phyloP scores from a whole-genome alignment of 2,113 vertebrate species.

The Trichechus manatus region DNA sequence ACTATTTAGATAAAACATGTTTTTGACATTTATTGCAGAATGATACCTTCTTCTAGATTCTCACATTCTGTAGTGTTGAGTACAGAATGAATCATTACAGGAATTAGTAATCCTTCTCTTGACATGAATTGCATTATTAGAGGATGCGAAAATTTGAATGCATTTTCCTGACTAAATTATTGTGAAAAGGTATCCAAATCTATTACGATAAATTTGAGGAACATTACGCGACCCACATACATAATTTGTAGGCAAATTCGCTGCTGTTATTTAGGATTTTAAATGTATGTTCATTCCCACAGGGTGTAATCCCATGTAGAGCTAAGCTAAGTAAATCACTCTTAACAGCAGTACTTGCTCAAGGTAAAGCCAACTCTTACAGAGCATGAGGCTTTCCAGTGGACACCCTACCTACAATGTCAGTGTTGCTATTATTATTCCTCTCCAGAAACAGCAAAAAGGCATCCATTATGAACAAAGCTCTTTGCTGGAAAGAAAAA shows the following conservation, averaged over 20 bases:
- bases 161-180: conserved; percentile 70
- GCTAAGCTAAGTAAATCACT: conserved; percentile 47
- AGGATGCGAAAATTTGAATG: conserved; percentile 71
- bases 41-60: conserved; percentile 80
- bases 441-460: conserved; percentile 6
- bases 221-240: conserved; percentile 58
- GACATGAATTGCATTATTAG: conserved; percentile 74
- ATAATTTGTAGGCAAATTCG: conserved; percentile 78
- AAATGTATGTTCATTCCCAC: conserved; percentile 45
- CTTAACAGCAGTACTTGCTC: neutral
- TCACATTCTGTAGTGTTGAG: conserved; percentile 62
- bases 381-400: neutral
- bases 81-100: conserved; percentile 81
- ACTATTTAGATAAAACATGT: conserved; percentile 87
- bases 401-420: neutral
- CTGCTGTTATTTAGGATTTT: conserved; percentile 70
- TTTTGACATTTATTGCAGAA: conserved; percentile 88
- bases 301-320: neutral
- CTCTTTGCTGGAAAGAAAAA: conserved; percentile 28
- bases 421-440: neutral
- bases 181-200: conserved; percentile 72
- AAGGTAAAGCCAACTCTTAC: neutral
- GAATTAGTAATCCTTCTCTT: conserved; percentile 79
- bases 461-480: neutral
- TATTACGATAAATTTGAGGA: conserved; percentile 76